phyloP scores from a whole-genome alignment of 1,140 invertebrate species.

The Tyrophagus putrescentiae region DNA sequence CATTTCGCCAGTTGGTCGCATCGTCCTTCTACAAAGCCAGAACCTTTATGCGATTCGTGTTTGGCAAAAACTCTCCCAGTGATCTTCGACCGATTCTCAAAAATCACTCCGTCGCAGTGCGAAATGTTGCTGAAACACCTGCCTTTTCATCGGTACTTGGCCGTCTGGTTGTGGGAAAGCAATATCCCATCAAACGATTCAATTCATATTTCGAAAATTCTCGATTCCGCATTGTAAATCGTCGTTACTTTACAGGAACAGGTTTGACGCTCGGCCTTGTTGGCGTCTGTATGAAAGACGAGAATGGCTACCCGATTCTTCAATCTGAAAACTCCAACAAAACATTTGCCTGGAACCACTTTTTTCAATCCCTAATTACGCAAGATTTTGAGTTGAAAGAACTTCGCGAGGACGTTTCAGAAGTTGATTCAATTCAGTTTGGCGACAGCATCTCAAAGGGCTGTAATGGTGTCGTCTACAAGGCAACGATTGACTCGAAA shows the following conservation, averaged over 20 bases:
- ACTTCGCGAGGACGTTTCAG: not conserved
- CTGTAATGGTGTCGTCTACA: conserved; percentile 63
- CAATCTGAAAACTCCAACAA: conserved; percentile 56
- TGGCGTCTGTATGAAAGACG: conserved; percentile 5
- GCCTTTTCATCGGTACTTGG: not conserved
- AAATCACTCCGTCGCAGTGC: not conserved
- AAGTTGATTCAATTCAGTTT: conserved; percentile 45
- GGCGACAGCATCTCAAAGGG: conserved; percentile 60
- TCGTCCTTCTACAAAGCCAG: conserved; percentile 2
- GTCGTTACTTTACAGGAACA: not conserved
- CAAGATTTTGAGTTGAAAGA: not conserved
- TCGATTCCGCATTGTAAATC: not conserved
- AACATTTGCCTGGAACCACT: conserved; percentile 40
- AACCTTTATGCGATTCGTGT: not conserved
- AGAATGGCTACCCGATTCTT: not conserved
- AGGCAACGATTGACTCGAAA: conserved; percentile 40
- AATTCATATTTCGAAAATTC: not conserved
- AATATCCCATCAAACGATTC: not conserved
- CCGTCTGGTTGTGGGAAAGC: not conserved
- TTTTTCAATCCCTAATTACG: not conserved
- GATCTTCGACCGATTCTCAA: no score
- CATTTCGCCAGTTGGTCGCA: not conserved
- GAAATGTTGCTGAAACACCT: not conserved
- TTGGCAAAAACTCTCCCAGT: not conserved
- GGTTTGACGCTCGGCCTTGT: conserved; percentile 13